A percentile compares a stretch with the other conserved stretches of the same genome.
These are phyloP conservation scores for Thysanoteuthis rhombus DNA, from an alignment of 2,888 invertebrate genomes.

Conservation along the genomic window DNA sequence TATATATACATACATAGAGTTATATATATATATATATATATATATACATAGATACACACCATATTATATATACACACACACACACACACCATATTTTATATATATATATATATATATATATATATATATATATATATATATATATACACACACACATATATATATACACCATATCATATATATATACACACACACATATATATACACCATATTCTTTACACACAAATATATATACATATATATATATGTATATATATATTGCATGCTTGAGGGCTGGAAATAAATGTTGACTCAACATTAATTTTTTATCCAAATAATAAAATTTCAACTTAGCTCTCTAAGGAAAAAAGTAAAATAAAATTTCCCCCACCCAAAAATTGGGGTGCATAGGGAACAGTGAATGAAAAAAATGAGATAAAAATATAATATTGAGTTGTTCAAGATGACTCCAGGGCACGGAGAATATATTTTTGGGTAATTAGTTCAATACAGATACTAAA, in stretches of 20 bases:
- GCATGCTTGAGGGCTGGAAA: not conserved
- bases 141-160: constrained; percentile 1
- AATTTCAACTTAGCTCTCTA: not conserved
- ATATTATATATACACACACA: not conserved
- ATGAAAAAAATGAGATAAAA: not conserved
- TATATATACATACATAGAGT: no score
- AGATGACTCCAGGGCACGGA: no score
- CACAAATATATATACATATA: constrained; percentile 1
- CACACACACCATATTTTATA: no score
- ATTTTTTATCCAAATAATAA: not conserved
- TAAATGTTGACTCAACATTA: not conserved
- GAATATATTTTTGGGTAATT: not conserved
- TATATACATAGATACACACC: no score
- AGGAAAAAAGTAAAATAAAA: no score
- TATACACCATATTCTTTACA: not conserved
- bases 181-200: not conserved
- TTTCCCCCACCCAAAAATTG: no score
- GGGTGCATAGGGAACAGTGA: not conserved
- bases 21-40: constrained; percentile 21
- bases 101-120: constrained; percentile 17
- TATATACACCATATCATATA: not conserved
- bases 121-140: constrained; percentile 21
- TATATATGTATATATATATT: constrained; percentile 13
- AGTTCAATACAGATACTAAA: not conserved
- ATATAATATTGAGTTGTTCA: constrained; percentile 12